These are phyloP conservation scores for Apodemia zela DNA, from an alignment of 2,888 invertebrate genomes.

Conservation along the genomic window DNA sequence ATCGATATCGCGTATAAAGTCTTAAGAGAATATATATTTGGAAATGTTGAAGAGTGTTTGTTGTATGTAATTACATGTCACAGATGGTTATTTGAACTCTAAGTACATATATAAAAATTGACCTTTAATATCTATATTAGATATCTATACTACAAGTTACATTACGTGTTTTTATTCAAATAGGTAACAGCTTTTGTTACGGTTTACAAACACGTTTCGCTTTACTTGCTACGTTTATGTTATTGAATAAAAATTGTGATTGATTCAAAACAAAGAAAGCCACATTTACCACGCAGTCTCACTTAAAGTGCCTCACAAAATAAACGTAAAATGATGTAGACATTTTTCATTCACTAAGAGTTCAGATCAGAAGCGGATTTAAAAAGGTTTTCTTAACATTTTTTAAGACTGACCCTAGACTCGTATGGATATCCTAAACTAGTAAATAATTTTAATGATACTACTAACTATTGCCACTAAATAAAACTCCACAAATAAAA, in stretches of 20 bases:
- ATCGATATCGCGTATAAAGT: conserved; percentile 63
- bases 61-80: conserved; percentile 70
- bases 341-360: conserved; percentile 21
- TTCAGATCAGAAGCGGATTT: conserved; percentile 17
- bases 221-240: conserved; percentile 44
- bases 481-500: too few relatives aligned
- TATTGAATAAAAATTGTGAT: conserved; percentile 33
- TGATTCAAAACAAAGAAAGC: conserved; percentile 26
- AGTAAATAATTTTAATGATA: not conserved
- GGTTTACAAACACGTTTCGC: conserved; percentile 66
- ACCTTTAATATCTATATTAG: conserved; percentile 36
- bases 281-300: conserved; percentile 42
- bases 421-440: not conserved
- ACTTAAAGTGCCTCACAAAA: conserved; percentile 47
- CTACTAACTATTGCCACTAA: not conserved
- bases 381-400: conserved; percentile 7
- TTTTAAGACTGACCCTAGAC: not conserved
- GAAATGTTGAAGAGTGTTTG: conserved; percentile 73
- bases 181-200: conserved; percentile 57
- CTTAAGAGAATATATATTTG: conserved; percentile 77
- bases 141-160: conserved; percentile 56
- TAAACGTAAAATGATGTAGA: conserved; percentile 27
- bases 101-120: conserved; percentile 41
- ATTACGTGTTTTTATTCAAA: conserved; percentile 57
- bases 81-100: conserved; percentile 68